Percentiles rank a stretch among this genome's conserved stretches.
phyloP scores from a whole-genome alignment of 2,888 invertebrate genomes.

The Embidobia sp. region DNA sequence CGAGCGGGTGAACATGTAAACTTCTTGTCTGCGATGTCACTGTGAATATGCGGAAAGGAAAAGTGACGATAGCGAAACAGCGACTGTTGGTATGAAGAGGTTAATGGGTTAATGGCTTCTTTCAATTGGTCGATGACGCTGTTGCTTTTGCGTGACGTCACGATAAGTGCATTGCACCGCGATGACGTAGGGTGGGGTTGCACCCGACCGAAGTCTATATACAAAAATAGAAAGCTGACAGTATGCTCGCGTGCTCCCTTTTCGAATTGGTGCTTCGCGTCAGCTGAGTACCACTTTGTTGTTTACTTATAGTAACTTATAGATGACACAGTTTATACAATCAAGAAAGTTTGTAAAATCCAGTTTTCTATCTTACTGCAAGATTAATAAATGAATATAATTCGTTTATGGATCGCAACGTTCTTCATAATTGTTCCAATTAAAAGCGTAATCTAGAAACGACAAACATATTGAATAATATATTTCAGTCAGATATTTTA shows the following conservation, averaged over 20 bases:
- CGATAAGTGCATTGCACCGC: constrained; percentile 77
- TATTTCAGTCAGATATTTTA: too few species aligned
- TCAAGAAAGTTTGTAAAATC: too few species aligned
- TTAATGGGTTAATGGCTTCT: constrained; percentile 78
- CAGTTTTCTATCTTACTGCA: too few species aligned
- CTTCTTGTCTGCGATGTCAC: constrained; percentile 46
- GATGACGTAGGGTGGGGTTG: constrained; percentile 75
- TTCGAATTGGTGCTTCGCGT: constrained; percentile 50
- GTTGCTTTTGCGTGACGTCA: constrained; percentile 72
- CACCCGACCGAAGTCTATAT: constrained; percentile 68
- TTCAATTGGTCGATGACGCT: constrained; percentile 80
- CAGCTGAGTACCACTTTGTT: constrained; percentile 37
- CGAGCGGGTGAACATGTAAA: constrained; percentile 28
- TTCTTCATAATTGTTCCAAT: too few species aligned
- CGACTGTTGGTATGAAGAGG: constrained; percentile 68
- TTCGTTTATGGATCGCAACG: too few species aligned
- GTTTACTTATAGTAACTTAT: constrained; percentile 21
- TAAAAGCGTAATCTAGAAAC: too few species aligned
- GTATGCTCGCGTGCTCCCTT: constrained; percentile 55
- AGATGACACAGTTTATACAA: constrained; percentile 19
- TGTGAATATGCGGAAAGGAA: constrained; percentile 69
- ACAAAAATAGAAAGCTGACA: constrained; percentile 71
- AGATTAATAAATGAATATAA: too few species aligned
- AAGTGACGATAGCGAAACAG: constrained; percentile 67
- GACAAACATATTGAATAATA: too few species aligned